A percentile compares a stretch with the other conserved stretches of the same genome.
Conservation (phyloP, 2,113 vertebrate genomes). For the Platichthys stellatus region DNA sequence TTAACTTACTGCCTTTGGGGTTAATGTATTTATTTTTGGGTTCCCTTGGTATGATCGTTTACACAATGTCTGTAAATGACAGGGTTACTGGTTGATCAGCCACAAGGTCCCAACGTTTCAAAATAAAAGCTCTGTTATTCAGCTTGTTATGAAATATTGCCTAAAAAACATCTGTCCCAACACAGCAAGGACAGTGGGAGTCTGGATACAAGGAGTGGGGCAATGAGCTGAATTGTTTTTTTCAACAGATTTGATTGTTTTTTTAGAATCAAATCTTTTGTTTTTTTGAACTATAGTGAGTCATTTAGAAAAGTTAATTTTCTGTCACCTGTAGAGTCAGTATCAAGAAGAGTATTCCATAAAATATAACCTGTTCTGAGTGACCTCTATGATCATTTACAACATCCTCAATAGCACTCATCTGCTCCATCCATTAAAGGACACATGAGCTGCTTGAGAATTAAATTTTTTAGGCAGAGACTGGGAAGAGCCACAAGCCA, state of each 20-base stretch:
- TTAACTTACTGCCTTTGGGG: too few relatives aligned
- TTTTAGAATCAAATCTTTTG: too few relatives aligned
- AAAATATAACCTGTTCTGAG: not conserved
- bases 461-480: conserved; percentile 20
- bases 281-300: not conserved
- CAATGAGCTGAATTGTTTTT: too few relatives aligned
- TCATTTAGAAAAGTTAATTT: too few relatives aligned
- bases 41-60: not conserved
- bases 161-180: too few relatives aligned
- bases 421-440: conserved; percentile 41
- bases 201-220: too few relatives aligned
- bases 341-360: conserved; percentile 4
- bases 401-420: conserved; percentile 3
- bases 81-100: not conserved
- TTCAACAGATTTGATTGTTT: too few relatives aligned
- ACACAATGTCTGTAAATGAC: too few relatives aligned
- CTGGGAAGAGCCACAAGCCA: conserved; percentile 8
- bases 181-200: too few relatives aligned
- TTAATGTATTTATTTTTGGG: not conserved
- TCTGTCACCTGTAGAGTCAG: not conserved
- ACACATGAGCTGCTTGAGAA: conserved; percentile 35
- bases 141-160: too few relatives aligned
- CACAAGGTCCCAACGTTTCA: not conserved
- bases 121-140: too few relatives aligned
- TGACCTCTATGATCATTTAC: conserved; percentile 1